A percentile compares a stretch with the other conserved stretches of the same genome.
These are phyloP conservation scores for Bicyclus anynana DNA, from an alignment of 1,140 invertebrate genomes.

Conservation along the genomic window DNA sequence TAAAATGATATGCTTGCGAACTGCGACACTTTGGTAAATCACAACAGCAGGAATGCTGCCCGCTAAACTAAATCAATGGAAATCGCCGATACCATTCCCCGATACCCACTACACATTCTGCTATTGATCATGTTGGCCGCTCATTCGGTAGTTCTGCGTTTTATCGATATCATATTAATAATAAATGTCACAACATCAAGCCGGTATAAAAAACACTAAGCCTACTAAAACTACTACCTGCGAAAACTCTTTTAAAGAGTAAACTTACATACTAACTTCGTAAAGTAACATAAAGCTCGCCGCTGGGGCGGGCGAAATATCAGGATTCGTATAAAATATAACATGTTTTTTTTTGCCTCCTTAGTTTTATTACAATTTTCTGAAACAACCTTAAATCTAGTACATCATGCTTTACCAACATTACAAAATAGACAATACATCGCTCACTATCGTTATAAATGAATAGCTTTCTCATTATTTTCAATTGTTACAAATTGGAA, in stretches of 20 bases:
- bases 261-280: slow-evolving; percentile 75
- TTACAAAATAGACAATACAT: slow-evolving; percentile 75
- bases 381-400: slow-evolving; percentile 73
- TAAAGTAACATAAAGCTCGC: slow-evolving; percentile 68
- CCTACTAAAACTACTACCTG: slow-evolving; percentile 78
- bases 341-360: slow-evolving; percentile 60
- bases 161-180: slow-evolving; percentile 70
- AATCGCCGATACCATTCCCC: slow-evolving; percentile 29
- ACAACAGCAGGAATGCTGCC: slow-evolving; percentile 60
- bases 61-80: slow-evolving; percentile 55
- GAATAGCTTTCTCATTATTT: slow-evolving; percentile 60
- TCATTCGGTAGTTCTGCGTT: slow-evolving; percentile 59
- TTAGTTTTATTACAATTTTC: slow-evolving; percentile 76
- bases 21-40: slow-evolving; percentile 73
- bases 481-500: slow-evolving; percentile 66
- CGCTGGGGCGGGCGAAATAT: slow-evolving; percentile 50
- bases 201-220: slow-evolving; percentile 79
- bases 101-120: slow-evolving; percentile 75
- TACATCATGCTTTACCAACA: slow-evolving; percentile 68
- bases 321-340: slow-evolving; percentile 74
- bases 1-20: slow-evolving; percentile 75
- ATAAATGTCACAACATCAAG: slow-evolving; percentile 79
- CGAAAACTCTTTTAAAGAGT: slow-evolving; percentile 78
- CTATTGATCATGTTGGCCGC: slow-evolving; percentile 67
- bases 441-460: slow-evolving; percentile 67